Percentiles rank a stretch among this genome's conserved stretches.
phyloP scores from a whole-genome alignment of 2,113 vertebrate genomes.

The Australoheros scitulus region DNA sequence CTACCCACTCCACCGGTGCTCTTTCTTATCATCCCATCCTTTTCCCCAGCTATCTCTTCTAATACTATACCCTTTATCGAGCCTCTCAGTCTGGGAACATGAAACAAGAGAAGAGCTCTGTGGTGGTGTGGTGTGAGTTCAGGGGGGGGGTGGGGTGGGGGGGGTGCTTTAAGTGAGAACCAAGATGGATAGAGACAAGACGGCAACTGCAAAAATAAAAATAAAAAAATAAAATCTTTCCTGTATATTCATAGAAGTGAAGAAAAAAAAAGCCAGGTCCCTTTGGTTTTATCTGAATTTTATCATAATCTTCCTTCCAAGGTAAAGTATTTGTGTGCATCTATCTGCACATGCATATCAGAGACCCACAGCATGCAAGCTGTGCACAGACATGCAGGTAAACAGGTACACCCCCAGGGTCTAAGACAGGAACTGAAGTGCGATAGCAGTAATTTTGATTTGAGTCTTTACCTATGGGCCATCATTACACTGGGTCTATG shows the following conservation, averaged over 20 bases:
- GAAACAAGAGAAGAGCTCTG: conserved; percentile 29
- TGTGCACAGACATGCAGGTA: conserved; percentile 17
- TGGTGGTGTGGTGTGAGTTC: neutral
- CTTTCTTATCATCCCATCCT: conserved; percentile 56
- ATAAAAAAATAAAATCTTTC: neutral
- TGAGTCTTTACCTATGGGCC: neutral
- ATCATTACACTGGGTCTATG: neutral
- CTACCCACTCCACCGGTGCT: neutral
- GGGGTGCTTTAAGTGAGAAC: neutral
- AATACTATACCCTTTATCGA: conserved; percentile 37
- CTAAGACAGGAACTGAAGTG: neutral
- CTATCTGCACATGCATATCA: neutral
- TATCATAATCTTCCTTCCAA: neutral
- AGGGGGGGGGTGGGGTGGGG: neutral
- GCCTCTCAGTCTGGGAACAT: conserved; percentile 39
- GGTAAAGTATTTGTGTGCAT: neutral
- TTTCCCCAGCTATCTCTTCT: conserved; percentile 16
- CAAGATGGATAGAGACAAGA: neutral
- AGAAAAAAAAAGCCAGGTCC: neutral
- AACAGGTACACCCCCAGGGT: conserved; percentile 4
- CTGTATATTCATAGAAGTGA: neutral
- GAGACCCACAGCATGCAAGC: conserved; percentile 1
- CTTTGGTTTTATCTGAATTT: neutral
- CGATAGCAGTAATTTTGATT: neutral
- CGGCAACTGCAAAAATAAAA: neutral